Evolutionary conservation across 2,888 invertebrate species (phyloP), one percentile per base, ranked within the genome.

Genomic region (Ophion slaviceki): DNA sequence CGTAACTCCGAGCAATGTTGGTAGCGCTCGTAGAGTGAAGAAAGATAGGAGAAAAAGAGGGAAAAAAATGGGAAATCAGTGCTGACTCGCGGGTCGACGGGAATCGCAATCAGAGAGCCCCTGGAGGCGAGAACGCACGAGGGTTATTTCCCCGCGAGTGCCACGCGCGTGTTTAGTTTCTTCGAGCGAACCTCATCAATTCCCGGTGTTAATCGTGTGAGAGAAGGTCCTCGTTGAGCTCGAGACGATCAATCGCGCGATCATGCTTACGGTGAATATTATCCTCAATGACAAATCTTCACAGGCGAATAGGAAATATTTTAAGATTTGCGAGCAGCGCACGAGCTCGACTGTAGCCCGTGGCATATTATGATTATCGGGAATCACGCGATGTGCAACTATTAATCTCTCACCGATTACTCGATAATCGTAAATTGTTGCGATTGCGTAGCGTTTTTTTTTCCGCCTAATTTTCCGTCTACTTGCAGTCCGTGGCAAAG

Each of bases 401-500:
- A 36, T 64, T 70, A 71, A 75, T 75, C 47, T 40, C 32, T 70
- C 11, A 11, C 47, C 17, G 53, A 75, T 77, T 64, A 14, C 24
- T 67, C 28, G 53, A 77, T 47, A 57, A 59, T 28, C 59, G 11
- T 59, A 68, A 53, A 75, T 62, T 36, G 57, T 78, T 47, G 71
- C 82, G 81, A 79, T 72, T 57, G 57, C 14, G 61, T 64, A 17
- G 14, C 2, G 11, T 53, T 53, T 53, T 53, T 14, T 53, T 53
- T 53, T 53, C 17, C 53, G 5, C 53, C 14, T 17, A 14, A 17
- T 86, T 82, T 36, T 70, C 17, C 78, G 67, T 74, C 77, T 80
- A 72, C 88, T 92, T 91, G 68, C 88, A 94, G 94, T 92, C 91
- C 68, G 90, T 91, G 14, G 89, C 90, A 67, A 91, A 90, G 80